Conservation (phyloP, 2,797 vertebrate genomes). For the Enteromius radiatus region DNA sequence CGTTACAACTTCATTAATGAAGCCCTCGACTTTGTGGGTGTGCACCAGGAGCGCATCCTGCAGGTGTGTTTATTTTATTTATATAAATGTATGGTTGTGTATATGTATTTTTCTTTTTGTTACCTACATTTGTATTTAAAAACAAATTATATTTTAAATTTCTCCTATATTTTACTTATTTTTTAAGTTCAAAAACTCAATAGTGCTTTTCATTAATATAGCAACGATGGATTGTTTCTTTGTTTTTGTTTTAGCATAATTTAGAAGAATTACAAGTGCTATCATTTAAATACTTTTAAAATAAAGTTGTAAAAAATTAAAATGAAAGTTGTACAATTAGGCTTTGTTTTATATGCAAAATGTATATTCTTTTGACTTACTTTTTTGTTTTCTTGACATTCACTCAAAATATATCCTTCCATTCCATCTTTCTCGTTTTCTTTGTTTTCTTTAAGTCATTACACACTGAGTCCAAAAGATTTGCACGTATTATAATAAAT, state of each 20-base stretch:
- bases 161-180: too few relatives aligned
- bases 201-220: background rate
- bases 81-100: too few relatives aligned
- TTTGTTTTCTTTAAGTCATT: too few relatives aligned
- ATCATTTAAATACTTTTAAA: background rate
- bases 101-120: background rate
- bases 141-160: too few relatives aligned
- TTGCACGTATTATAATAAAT: too few relatives aligned
- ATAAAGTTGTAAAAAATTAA: background rate
- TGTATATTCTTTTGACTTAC: background rate
- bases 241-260: background rate
- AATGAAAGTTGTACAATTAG: background rate
- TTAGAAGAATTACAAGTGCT: background rate
- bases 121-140: too few relatives aligned
- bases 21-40: slow-evolving; percentile 94
- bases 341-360: background rate
- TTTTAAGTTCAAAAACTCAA: too few relatives aligned
- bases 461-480: too few relatives aligned
- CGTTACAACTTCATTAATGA: slow-evolving; percentile 95
- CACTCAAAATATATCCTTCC: too few relatives aligned
- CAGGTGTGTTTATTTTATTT: slow-evolving; percentile 77
- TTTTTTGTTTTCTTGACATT: too few relatives aligned
- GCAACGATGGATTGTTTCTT: background rate
- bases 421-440: background rate
- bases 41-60: slow-evolving; percentile 96